Conservation (phyloP, 2,113 vertebrate species). For the Boulengeromyrus knoepffleri region DNA sequence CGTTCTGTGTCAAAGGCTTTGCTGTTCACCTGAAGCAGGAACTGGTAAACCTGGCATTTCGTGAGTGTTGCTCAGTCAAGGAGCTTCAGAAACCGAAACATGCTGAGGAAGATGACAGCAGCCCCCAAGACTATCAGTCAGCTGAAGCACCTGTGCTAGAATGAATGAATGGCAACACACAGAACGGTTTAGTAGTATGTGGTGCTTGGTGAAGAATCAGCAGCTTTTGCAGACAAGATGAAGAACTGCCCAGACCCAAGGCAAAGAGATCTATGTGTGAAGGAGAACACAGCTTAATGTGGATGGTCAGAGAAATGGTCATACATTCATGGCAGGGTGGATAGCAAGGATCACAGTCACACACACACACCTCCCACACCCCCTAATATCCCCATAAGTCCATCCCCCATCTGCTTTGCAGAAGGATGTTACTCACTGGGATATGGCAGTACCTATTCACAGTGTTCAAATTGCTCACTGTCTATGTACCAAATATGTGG, state of each 20-base stretch:
- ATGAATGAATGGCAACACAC: neutral
- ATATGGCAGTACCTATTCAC: neutral
- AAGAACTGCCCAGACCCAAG: neutral
- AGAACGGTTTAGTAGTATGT: neutral
- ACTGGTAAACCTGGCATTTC: neutral
- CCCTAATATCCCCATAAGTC: neutral
- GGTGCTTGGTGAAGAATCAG: neutral
- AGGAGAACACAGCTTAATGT: constrained; percentile 35
- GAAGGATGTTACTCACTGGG: neutral
- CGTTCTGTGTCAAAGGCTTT: neutral
- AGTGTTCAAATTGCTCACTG: constrained; percentile 17
- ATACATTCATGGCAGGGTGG: constrained; percentile 62
- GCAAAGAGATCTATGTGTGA: constrained; percentile 38
- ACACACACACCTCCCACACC: neutral
- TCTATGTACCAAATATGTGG: neutral
- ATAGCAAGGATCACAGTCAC: constrained; percentile 8
- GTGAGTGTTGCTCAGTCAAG: neutral
- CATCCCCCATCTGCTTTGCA: too few species aligned
- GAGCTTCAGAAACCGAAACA: neutral
- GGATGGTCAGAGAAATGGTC: constrained; percentile 47
- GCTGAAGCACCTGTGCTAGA: neutral
- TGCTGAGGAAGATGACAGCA: neutral
- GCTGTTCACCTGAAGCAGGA: neutral
- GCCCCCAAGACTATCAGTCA: neutral
- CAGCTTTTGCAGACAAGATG: neutral